phyloP scores from a whole-genome alignment of 2,888 invertebrate species.

The Habroteleia sp. region DNA sequence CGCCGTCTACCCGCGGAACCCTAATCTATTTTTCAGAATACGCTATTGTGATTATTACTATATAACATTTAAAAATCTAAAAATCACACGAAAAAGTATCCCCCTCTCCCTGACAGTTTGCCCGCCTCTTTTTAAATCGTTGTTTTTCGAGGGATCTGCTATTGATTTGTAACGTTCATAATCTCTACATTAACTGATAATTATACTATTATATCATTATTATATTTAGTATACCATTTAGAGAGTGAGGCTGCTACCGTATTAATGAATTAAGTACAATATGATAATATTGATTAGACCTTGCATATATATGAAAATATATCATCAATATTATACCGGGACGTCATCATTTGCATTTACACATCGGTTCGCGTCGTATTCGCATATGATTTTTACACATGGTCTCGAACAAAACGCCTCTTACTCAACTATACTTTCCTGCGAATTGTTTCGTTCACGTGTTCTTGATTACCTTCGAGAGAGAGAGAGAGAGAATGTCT shows the following conservation, averaged over 20 bases:
- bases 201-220: conserved; percentile 80
- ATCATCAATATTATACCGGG: conserved; percentile 76
- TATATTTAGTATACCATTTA: conserved; percentile 80
- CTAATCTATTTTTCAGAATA: conserved; percentile 81
- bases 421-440: conserved; percentile 67
- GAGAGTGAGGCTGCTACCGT: conserved; percentile 81
- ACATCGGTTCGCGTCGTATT: conserved; percentile 65
- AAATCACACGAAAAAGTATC: conserved; percentile 71
- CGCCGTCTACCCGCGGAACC: conserved; percentile 78
- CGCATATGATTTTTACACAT: conserved; percentile 66
- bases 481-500: conserved; percentile 37
- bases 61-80: conserved; percentile 75
- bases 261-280: conserved; percentile 81
- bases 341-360: conserved; percentile 63
- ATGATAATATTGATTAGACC: conserved; percentile 80
- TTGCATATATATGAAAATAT: conserved; percentile 77
- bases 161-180: conserved; percentile 77
- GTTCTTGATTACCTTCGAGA: conserved; percentile 64
- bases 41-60: conserved; percentile 81
- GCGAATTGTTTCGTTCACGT: conserved; percentile 65
- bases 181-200: conserved; percentile 78
- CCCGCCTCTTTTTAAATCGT: conserved; percentile 51
- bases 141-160: conserved; percentile 68
- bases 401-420: conserved; percentile 70
- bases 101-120: conserved; percentile 45